Evolutionary conservation across 2,797 vertebrate species (phyloP).

Genomic region (Carapus acus): DNA sequence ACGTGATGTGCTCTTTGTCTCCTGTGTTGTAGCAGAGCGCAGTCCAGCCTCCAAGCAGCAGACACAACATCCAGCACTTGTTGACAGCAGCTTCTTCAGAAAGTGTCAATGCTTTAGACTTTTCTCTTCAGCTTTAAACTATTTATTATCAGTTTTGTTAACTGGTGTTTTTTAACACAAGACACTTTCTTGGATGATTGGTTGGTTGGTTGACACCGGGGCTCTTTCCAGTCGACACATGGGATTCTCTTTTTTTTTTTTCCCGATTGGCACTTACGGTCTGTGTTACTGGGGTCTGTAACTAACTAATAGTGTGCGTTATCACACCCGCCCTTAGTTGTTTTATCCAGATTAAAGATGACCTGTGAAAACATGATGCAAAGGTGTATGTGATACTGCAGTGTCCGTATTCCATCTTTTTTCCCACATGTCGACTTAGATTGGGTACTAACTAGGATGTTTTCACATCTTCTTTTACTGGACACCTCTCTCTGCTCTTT

Average conservation of each 20-base stretch:
- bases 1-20: slow-evolving; percentile 73
- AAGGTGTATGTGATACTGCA: slow-evolving; percentile 28
- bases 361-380: slow-evolving; percentile 28
- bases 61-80: slow-evolving; percentile 80
- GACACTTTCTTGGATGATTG: slow-evolving; percentile 56
- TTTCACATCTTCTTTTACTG: slow-evolving; percentile 58
- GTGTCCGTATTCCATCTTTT: slow-evolving; percentile 32
- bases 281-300: slow-evolving; percentile 52
- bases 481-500: slow-evolving; percentile 66
- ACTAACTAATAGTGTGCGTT: slow-evolving; percentile 46
- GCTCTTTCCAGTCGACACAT: slow-evolving; percentile 56
- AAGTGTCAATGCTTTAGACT: slow-evolving; percentile 44
- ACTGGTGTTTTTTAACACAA: slow-evolving; percentile 61
- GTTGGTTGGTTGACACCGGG: slow-evolving; percentile 40
- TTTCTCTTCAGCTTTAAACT: slow-evolving; percentile 40
- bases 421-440: slow-evolving; percentile 36
- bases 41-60: slow-evolving; percentile 73
- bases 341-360: slow-evolving; percentile 20
- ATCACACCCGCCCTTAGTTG: slow-evolving; percentile 25
- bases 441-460: slow-evolving; percentile 59
- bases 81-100: slow-evolving; percentile 71
- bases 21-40: slow-evolving; percentile 78
- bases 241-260: slow-evolving; percentile 42
- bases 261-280: slow-evolving; percentile 57
- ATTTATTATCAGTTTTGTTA: slow-evolving; percentile 60